Conservation (phyloP, 92 coral and sea anemone species). For the Nematostella vectensis region DNA sequence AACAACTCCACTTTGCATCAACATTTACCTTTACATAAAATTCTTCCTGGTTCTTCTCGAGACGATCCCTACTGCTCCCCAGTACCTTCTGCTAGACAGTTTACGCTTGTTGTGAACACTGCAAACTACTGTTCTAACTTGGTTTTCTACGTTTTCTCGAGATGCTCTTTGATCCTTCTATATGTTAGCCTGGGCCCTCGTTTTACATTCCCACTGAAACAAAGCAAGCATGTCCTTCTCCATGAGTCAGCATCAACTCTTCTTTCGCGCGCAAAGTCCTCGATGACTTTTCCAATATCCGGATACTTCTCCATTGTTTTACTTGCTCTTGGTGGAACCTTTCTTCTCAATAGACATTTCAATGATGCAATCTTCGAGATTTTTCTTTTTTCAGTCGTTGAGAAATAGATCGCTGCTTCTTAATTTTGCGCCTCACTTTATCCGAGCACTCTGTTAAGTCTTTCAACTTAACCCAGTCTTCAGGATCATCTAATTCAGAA, state of each 20-base stretch:
- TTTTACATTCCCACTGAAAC: slow-evolving; percentile 36
- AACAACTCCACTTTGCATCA: slow-evolving; percentile 47
- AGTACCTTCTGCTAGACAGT: slow-evolving; percentile 27
- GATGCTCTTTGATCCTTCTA: slow-evolving; percentile 25
- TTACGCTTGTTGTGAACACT: slow-evolving; percentile 28
- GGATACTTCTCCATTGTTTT: slow-evolving; percentile 30
- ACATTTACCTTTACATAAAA: slow-evolving; percentile 26
- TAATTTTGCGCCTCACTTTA: slow-evolving; percentile 13
- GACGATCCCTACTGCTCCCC: slow-evolving; percentile 31
- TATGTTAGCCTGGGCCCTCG: slow-evolving; percentile 37
- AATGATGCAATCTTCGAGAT: slow-evolving; percentile 9
- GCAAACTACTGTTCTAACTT: slow-evolving; percentile 40
- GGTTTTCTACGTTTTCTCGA: slow-evolving; percentile 30
- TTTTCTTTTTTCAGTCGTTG: slow-evolving; percentile 15
- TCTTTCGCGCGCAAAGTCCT: slow-evolving; percentile 27
- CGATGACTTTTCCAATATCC: slow-evolving; percentile 39
- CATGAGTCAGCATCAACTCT: slow-evolving; percentile 47
- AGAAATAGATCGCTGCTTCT: slow-evolving; percentile 25
- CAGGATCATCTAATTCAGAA: slow-evolving; percentile 33
- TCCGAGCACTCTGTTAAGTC: slow-evolving; percentile 6
- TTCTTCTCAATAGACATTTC: slow-evolving; percentile 20
- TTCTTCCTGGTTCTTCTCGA: slow-evolving; percentile 38
- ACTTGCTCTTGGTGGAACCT: slow-evolving; percentile 11
- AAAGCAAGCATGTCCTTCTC: slow-evolving; percentile 36
- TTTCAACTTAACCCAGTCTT: slow-evolving; percentile 34